A percentile compares a stretch with the other conserved stretches of the same genome.
These are phyloP conservation scores for Xestobium rufovillosum DNA, from an alignment of 2,888 invertebrate genomes.

Conservation along the genomic window DNA sequence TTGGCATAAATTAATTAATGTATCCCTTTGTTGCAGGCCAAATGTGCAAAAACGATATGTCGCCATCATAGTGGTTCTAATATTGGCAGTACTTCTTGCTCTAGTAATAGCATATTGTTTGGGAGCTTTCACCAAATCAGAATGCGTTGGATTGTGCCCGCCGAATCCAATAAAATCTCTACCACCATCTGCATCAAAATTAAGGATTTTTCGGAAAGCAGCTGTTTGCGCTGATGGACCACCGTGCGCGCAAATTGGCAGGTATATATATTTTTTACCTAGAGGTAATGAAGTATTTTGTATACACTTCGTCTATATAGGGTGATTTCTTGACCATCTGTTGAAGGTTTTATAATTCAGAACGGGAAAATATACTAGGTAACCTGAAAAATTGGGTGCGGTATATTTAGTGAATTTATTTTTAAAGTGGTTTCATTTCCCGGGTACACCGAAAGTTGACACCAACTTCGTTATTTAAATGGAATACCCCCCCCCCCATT, in stretches of 20 bases:
- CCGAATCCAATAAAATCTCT: constrained; percentile 57
- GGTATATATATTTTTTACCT: constrained; percentile 45
- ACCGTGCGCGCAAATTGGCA: constrained; percentile 70
- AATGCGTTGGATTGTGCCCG: constrained; percentile 37
- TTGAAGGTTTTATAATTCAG: no score
- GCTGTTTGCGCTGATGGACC: constrained; percentile 74
- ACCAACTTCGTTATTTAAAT: no score
- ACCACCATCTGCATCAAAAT: constrained; percentile 58
- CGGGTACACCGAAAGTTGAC: no score
- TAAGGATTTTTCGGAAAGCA: constrained; percentile 59
- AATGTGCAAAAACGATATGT: neutral
- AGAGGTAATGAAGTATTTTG: neutral
- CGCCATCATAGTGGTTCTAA: neutral
- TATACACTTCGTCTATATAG: no score
- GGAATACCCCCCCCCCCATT: no score
- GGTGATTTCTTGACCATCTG: no score
- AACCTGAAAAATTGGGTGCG: constrained; percentile 1
- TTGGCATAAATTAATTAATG: no score
- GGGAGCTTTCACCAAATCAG: constrained; percentile 1
- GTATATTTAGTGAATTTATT: neutral
- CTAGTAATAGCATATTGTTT: neutral
- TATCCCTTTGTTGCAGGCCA: neutral
- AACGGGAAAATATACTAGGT: neutral
- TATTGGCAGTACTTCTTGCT: neutral
- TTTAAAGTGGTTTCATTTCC: neutral